phyloP scores from a whole-genome alignment of 2,797 vertebrate species.

The Myotis daubentonii region DNA sequence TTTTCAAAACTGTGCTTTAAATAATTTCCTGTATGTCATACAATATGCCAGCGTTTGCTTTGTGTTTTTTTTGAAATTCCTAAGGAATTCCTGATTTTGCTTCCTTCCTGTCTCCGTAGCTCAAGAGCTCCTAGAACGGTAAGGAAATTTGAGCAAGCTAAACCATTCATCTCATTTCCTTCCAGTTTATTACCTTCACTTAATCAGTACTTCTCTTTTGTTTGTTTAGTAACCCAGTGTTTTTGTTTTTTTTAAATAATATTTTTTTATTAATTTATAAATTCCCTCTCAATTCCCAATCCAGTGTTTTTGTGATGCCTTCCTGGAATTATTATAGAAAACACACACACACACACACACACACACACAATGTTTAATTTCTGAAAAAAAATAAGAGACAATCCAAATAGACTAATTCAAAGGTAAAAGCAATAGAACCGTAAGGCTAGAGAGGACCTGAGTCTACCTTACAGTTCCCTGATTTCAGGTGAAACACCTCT shows the following conservation, averaged over 20 bases:
- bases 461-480: neutral
- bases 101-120: constrained; percentile 16
- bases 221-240: neutral
- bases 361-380: neutral
- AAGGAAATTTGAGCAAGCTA: neutral
- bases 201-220: neutral
- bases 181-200: neutral
- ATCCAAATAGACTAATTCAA: neutral
- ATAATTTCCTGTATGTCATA: neutral
- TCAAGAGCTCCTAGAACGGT: neutral
- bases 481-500: neutral
- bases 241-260: too few relatives aligned
- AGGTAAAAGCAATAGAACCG: neutral
- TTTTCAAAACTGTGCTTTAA: constrained; percentile 32
- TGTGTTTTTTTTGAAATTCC: constrained; percentile 16
- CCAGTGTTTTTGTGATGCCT: neutral
- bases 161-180: neutral
- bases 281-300: neutral
- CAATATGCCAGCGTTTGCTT: neutral
- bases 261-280: too few relatives aligned
- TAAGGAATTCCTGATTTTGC: neutral
- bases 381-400: neutral
- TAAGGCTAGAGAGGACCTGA: neutral
- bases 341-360: too few relatives aligned
- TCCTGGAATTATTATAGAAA: neutral